Base-by-base conservation (phyloP, 1,140 invertebrate genomes). In the Adoxophyes honmai region DNA sequence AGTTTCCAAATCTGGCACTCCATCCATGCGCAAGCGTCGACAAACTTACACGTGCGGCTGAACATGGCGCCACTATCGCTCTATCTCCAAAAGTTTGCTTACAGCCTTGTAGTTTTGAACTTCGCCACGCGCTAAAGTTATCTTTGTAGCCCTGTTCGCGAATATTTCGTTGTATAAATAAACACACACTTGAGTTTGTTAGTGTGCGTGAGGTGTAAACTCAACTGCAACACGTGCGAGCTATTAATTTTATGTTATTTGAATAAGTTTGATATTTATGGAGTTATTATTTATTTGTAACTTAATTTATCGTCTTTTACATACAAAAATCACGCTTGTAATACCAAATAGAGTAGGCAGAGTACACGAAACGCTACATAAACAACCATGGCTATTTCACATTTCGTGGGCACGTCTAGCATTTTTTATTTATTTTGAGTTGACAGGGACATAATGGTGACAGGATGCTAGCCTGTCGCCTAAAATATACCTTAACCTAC, bases 81-180 rank as follows among this genome's bases (percentile, higher is more conserved):
- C 16, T 11, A 18, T 21, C 11, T 11, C 18, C 4, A 13, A 16
- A n/a, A 33, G 21, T 48, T 21, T 48, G 11, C 10, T 28, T 21
- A 11, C 16, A 14, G 21, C 16, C n/a, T 28, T 28, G 18, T 33
- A 48, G 18, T 21, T 48, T 18, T n/a, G 5, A 21, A 33, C 21
- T 33, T 21, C 0, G 16, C 42, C 42, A 48, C 21, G 1, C 2
- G 42, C 11, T 21, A 48, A 33, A n/a, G 7, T 13, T 33, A 48
- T 21, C 0, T 48, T 21, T 28, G 42, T 48, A 44, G 39, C 15
- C 14, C 21, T 28, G 21, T 71, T 75, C 76, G 76, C 70, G 63
- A 74, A 74, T 79, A 74, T 78, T 77, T 78, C 74, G 74, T 78
- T 78, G 75, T 78, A 68, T 76, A 76, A 78, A 78, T 68, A 73